Evolutionary conservation across 2,113 vertebrate species (phyloP), one percentile per base, ranked within the genome.

Genomic region (Gallinago media): DNA sequence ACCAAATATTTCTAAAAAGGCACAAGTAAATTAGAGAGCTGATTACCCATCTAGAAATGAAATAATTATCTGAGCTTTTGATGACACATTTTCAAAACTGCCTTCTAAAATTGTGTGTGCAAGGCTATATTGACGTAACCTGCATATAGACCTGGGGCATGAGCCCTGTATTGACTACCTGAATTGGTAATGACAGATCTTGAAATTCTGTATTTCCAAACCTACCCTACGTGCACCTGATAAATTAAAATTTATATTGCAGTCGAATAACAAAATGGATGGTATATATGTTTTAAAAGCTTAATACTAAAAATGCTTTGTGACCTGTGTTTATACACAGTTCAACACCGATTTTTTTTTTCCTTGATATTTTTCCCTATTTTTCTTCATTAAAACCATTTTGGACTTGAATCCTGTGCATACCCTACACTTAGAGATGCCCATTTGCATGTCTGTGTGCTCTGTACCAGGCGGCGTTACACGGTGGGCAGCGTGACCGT

Each of bases 21-120:
- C 55, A 71, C 38, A 44, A 81, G 61, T 67, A 71, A 55, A 87
- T 44, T 58, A 77, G 72, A 77, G 46, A 92, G 72, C 68, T 63
- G 63, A 87, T 93, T 87, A 46, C 55, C 76, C 32, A 8, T 36
- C n/a, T 7, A 71, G 90, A 71, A 96, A 91, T 76, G 40, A 80
- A 89, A 82, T 81, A 74, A 91, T 94, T 72, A 87, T 27, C 74
- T 54, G 49, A 82, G 73, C 40, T 92, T 81, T 90, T 75, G 86
- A 91, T 54, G 73, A 15, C 54, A 49, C 1, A 0, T 89, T 92
- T 94, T 95, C 82, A 59, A 86, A 85, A 36, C 56, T 79, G 34
- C 63, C 66, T 88, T 83, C 62, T 80, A 62, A 79, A 94, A 82
- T 42, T 47, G 38, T 82, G 49, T 72, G 38, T 56, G 27, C 38